Evolutionary conservation across 2,888 invertebrate genomes (phyloP), one percentile per base, ranked within the genome.

Genomic region (Oxytorus armatus): DNA sequence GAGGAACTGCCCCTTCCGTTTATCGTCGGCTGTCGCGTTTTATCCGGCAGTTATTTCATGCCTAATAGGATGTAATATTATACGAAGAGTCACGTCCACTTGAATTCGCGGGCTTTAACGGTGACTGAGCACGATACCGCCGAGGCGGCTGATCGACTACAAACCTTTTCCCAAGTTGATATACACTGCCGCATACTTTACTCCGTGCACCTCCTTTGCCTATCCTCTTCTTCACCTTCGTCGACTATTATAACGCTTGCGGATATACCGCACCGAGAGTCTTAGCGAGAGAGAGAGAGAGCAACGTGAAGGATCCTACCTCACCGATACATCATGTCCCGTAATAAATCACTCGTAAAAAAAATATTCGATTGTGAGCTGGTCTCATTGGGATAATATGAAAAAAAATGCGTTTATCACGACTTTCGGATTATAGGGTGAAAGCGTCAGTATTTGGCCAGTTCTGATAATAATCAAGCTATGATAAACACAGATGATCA

Each of bases 41-140:
- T 86, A 88, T 86, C 88, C 89, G 86, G 88, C 89, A 90, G 89
- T 91, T 91, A 90, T 89, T 87, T 85, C 86, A 83, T 85, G 86
- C 88, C 89, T 90, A 89, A 90, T 89, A 90, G 89, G 89, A 90
- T 89, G 91, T 91, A 90, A 91, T 91, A 90, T 90, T 90, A 89
- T 88, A 90, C 88, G 86, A 85, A 86, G 88, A 88, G 86, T 86
- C 89, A 85, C 88, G 88, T 89, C 89, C 89, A 89, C 90, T 90
- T 88, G 90, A 90, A 90, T 90, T 89, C 88, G 87, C 88, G 86
- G 87, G 85, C 85, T 89, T 88, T 91, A 90, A 91, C 90, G 89
- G 87, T 86, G 88, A 86, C 83, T 86, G 88, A 85, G 85, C 91
- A 91, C 89, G 91, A 88, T 88, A 89, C 85, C 69, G 36, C 36